Conservation (phyloP, 2,888 invertebrate genomes). For the Eustalomyia histrio region DNA sequence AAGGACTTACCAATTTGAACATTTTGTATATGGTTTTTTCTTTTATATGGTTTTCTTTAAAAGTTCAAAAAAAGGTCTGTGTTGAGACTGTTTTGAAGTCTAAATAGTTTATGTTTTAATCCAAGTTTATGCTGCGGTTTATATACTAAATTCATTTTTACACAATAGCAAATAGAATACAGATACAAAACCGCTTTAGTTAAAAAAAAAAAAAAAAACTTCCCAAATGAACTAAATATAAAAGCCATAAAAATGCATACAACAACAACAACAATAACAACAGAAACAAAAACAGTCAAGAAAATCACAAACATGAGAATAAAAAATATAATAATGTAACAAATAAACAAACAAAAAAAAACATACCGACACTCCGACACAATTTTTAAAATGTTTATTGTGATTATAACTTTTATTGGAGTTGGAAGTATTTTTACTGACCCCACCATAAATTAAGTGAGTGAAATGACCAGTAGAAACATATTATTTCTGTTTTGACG, state of each 20-base stretch:
- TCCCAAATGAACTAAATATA: conserved; percentile 57
- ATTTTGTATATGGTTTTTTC: conserved; percentile 73
- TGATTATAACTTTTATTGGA: neutral
- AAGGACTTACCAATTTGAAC: conserved; percentile 77
- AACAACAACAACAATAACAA: conserved; percentile 24
- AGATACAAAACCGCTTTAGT: conserved; percentile 19
- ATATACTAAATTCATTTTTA: conserved; percentile 57
- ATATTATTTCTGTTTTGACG: too few relatives aligned
- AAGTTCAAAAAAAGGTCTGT: conserved; percentile 72
- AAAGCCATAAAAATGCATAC: conserved; percentile 59
- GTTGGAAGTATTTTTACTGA: conserved; percentile 5
- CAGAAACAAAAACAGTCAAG: conserved; percentile 16
- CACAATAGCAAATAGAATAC: conserved; percentile 40
- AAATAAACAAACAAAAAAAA: neutral
- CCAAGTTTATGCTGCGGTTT: conserved; percentile 55
- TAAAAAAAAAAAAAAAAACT: conserved; percentile 35
- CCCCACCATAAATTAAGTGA: neutral
- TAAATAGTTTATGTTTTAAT: conserved; percentile 63
- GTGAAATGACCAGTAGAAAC: neutral
- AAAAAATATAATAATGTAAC: conserved; percentile 37
- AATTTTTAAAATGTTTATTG: conserved; percentile 7
- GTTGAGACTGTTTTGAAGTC: conserved; percentile 69
- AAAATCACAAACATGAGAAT: conserved; percentile 24
- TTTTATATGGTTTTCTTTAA: conserved; percentile 38
- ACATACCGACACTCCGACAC: conserved; percentile 15